phyloP scores from a whole-genome alignment of 1,140 invertebrate species.

The Rhagoletis pomonella region DNA sequence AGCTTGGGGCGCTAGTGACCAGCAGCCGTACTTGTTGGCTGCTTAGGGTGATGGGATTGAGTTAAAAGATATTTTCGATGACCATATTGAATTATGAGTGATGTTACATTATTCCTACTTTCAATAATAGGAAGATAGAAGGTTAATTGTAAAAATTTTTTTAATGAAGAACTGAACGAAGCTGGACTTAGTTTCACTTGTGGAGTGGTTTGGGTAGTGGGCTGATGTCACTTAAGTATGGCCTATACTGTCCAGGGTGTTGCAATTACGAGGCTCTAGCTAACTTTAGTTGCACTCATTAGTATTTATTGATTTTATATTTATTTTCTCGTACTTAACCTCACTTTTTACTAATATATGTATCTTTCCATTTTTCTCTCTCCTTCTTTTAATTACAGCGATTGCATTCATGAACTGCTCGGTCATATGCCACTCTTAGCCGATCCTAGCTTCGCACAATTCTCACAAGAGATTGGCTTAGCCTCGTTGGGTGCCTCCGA shows the following conservation, averaged over 20 bases:
- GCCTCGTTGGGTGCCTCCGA: conserved; percentile 97
- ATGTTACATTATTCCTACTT: not conserved
- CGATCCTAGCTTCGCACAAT: conserved; percentile 97
- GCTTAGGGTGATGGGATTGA: not conserved
- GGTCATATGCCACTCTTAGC: conserved; percentile 98
- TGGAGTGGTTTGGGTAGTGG: too few species aligned
- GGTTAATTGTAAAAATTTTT: too few species aligned
- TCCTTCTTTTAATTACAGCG: conserved; percentile 78
- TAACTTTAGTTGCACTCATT: not conserved
- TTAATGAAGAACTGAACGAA: too few species aligned
- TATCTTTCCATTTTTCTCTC: conserved; percentile 59
- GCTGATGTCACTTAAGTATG: too few species aligned
- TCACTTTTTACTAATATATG: conserved; percentile 59
- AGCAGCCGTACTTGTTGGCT: not conserved
- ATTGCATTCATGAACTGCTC: conserved; percentile 98
- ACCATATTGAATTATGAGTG: conserved; percentile 7
- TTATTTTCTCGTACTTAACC: too few species aligned
- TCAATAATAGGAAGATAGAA: too few species aligned
- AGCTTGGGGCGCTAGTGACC: not conserved
- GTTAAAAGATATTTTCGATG: not conserved
- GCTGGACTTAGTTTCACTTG: too few species aligned
- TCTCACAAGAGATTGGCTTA: conserved; percentile 99
- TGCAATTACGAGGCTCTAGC: too few species aligned
- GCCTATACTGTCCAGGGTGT: too few species aligned
- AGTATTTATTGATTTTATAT: not conserved